These are phyloP conservation scores for Penaeus vannamei DNA, from an alignment of 1,140 invertebrate genomes.

Conservation along the genomic window DNA sequence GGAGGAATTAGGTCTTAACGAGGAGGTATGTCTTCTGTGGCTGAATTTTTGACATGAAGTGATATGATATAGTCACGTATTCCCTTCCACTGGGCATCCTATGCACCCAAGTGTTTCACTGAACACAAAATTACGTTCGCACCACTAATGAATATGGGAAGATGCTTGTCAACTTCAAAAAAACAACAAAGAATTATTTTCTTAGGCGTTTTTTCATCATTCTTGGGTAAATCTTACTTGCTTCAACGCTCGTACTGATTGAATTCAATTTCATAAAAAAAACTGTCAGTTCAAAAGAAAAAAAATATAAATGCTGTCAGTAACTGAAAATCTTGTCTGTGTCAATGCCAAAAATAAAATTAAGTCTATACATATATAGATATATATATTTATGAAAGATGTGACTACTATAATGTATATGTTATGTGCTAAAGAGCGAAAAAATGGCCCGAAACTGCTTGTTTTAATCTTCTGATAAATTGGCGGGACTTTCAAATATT, in stretches of 20 bases:
- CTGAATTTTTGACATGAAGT: neutral
- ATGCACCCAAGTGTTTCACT: conserved; percentile 51
- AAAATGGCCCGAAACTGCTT: neutral
- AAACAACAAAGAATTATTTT: neutral
- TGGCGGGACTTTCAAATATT: neutral
- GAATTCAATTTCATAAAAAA: too few species aligned
- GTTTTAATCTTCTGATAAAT: neutral
- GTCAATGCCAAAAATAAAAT: too few species aligned
- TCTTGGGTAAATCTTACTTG: neutral
- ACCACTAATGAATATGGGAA: conserved; percentile 51
- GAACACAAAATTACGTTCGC: conserved; percentile 51
- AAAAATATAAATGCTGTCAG: too few species aligned
- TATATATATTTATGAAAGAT: neutral
- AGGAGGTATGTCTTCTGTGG: neutral
- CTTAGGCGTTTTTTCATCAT: neutral
- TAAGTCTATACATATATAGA: neutral
- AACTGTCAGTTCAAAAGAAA: too few species aligned
- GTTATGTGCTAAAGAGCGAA: neutral
- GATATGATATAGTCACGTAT: neutral
- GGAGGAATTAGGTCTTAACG: too few species aligned
- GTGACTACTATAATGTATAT: neutral
- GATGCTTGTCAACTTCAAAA: conserved; percentile 14
- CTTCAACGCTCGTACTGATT: too few species aligned
- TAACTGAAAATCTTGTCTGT: too few species aligned
- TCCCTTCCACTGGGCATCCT: neutral